Evolutionary conservation across 2,113 vertebrate genomes (phyloP).

Genomic region (Pelusios castaneus): DNA sequence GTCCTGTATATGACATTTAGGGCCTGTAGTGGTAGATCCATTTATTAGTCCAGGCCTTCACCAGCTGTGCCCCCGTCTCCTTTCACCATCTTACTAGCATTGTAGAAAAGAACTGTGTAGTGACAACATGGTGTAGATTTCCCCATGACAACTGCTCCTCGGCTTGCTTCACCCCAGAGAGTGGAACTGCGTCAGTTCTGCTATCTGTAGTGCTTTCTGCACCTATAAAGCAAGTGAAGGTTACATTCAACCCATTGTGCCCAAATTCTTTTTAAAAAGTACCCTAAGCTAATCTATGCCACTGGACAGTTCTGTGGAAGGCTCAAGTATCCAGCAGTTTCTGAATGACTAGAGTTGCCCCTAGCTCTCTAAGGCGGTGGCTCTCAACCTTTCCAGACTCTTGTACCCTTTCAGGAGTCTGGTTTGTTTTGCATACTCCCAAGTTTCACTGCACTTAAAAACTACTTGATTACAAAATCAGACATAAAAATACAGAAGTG

Average conservation of each 20-base stretch:
- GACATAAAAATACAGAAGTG: too few relatives aligned
- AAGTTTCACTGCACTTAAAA: too few relatives aligned
- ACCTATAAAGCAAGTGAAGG: accelerated
- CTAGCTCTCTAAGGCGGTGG: background rate
- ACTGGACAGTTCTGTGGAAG: background rate
- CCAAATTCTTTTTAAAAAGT: accelerated
- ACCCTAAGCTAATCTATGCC: accelerated
- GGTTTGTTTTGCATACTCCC: too few relatives aligned
- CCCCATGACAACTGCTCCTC: background rate
- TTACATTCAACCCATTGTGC: background rate
- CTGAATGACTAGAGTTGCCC: background rate
- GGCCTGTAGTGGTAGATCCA: background rate
- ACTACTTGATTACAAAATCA: too few relatives aligned
- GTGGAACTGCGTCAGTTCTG: background rate
- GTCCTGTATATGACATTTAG: accelerated
- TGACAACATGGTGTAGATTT: background rate
- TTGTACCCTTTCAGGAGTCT: too few relatives aligned
- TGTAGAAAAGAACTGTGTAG: background rate
- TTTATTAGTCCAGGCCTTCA: background rate
- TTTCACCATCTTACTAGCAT: background rate
- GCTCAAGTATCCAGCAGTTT: background rate
- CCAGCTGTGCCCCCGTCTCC: background rate
- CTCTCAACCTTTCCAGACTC: too few relatives aligned
- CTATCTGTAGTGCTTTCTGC: background rate
- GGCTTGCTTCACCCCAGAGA: background rate